Evolutionary conservation across 2,113 vertebrate genomes (phyloP).

Genomic region (Rousettus leschenaultii): DNA sequence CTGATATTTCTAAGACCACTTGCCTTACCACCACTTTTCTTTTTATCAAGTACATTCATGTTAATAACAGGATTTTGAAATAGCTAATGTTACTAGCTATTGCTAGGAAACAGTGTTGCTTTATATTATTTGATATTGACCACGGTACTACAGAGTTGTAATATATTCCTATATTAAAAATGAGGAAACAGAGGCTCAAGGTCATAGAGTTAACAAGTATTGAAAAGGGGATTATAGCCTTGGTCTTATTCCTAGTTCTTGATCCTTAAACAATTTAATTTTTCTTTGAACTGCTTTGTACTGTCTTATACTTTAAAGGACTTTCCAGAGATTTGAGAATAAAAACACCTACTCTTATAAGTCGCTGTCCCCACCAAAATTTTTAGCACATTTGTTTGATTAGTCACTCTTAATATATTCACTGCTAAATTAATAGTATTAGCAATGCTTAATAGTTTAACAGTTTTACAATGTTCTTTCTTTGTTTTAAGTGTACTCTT

Average conservation of each 20-base stretch:
- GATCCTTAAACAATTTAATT: neutral
- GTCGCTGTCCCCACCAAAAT: neutral
- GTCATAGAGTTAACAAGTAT: neutral
- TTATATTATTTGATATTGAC: neutral
- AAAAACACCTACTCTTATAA: neutral
- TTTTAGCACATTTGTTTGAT: constrained; percentile 8
- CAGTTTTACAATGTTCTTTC: neutral
- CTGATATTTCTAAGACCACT: neutral
- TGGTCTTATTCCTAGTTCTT: neutral
- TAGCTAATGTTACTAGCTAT: neutral
- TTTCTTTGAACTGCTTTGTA: neutral
- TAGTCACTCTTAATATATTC: neutral
- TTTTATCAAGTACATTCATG: neutral
- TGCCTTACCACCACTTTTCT: neutral
- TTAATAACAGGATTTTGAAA: neutral
- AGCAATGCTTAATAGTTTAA: neutral
- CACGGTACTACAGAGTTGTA: neutral
- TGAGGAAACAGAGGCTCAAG: neutral
- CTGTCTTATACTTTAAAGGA: neutral
- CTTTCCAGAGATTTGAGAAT: neutral
- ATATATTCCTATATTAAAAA: neutral
- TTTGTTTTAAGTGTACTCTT: neutral
- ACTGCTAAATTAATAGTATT: neutral
- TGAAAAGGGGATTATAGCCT: neutral
- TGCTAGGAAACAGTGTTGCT: neutral